Conservation (phyloP, 1,140 invertebrate species). For the Diachasmimorpha longicaudata region DNA sequence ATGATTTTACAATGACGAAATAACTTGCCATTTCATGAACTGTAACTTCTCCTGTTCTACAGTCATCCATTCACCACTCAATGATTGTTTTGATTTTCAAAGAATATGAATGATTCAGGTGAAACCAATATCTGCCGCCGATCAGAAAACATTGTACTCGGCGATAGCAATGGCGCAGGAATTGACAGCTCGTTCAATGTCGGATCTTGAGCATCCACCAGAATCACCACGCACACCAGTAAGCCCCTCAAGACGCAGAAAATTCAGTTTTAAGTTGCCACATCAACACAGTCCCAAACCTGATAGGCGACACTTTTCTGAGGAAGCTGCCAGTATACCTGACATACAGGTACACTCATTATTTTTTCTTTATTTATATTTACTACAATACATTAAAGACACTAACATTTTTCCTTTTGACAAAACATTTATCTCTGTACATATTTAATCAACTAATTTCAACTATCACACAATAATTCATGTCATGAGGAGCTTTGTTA, state of each 20-base stretch:
- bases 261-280: conserved; percentile 88
- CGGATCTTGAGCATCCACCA: conserved; percentile 71
- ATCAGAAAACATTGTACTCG: conserved; percentile 90
- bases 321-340: conserved; percentile 87
- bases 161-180: conserved; percentile 95
- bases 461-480: background rate
- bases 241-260: conserved; percentile 81
- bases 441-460: background rate
- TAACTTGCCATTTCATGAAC: too few species aligned
- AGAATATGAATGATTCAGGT: conserved; percentile 64
- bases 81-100: conserved; percentile 35
- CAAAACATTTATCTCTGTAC: conserved; percentile 15
- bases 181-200: conserved; percentile 87
- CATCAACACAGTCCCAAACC: conserved; percentile 67
- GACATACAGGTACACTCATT: conserved; percentile 79
- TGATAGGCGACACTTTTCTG: conserved; percentile 84
- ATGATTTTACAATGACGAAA: too few species aligned
- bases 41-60: background rate
- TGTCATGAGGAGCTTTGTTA: background rate
- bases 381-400: conserved; percentile 16
- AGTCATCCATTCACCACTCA: conserved; percentile 5
- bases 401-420: background rate
- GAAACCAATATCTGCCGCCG: conserved; percentile 93
- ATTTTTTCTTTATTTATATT: conserved; percentile 21
- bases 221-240: conserved; percentile 74